Conservation (phyloP, 2,797 vertebrate species). For the Halcyon smyrnensis region DNA sequence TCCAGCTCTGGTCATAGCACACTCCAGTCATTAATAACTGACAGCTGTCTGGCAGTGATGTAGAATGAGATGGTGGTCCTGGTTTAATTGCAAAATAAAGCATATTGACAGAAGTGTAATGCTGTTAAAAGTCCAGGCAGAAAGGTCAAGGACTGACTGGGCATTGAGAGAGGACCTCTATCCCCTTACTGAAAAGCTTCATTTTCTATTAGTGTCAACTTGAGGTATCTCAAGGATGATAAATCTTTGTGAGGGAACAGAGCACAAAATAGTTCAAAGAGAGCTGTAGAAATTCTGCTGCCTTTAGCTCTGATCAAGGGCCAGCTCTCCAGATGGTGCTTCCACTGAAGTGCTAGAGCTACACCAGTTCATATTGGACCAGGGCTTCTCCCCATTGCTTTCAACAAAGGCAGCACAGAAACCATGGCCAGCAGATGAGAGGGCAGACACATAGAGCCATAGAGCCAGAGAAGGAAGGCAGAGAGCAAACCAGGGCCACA, state of each 20-base stretch:
- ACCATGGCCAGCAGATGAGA: neutral
- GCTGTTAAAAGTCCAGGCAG: neutral
- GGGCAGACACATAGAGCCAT: neutral
- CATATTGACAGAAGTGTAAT: neutral
- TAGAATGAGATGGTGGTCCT: neutral
- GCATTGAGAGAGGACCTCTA: neutral
- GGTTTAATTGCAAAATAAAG: constrained; percentile 6
- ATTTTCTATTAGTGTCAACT: constrained; percentile 13
- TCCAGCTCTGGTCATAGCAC: neutral
- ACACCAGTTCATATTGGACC: neutral
- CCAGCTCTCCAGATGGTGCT: neutral
- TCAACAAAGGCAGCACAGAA: neutral
- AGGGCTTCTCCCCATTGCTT: neutral
- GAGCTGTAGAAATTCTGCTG: neutral
- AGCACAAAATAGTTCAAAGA: neutral
- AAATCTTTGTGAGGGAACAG: neutral
- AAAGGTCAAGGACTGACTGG: constrained; percentile 33
- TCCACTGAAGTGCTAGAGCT: neutral
- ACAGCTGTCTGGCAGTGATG: neutral
- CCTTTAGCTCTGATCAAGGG: neutral
- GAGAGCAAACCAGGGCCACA: neutral
- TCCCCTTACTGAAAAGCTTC: neutral
- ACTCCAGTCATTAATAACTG: constrained; percentile 13
- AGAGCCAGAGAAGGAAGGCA: neutral
- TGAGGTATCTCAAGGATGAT: constrained; percentile 23